A percentile compares a stretch with the other conserved stretches of the same genome.
Evolutionary conservation across 2,888 invertebrate genomes (phyloP).

Genomic region (Mantis religiosa): DNA sequence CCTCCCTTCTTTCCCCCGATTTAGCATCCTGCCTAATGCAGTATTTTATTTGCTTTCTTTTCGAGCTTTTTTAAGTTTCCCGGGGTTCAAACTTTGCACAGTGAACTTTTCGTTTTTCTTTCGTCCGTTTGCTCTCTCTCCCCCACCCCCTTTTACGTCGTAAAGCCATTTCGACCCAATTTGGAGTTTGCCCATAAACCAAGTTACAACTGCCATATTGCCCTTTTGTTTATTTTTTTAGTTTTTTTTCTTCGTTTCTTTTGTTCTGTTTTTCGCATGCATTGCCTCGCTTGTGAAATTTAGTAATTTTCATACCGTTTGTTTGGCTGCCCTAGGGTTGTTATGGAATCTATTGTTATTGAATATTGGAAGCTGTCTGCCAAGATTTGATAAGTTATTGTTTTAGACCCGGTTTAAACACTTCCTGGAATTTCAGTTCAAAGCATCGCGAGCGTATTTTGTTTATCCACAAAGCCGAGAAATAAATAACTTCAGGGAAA

Average conservation of each 20-base stretch:
- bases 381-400: too few relatives aligned
- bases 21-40: not conserved
- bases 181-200: not conserved
- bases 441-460: too few relatives aligned
- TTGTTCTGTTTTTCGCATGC: not conserved
- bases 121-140: not conserved
- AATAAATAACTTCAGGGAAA: too few relatives aligned
- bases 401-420: too few relatives aligned
- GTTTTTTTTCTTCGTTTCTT: not conserved
- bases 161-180: not conserved
- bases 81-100: not conserved
- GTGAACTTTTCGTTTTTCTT: not conserved
- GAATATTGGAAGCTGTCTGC: not conserved
- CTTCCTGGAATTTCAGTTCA: too few relatives aligned
- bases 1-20: not conserved
- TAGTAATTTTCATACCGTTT: not conserved
- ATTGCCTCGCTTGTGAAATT: not conserved
- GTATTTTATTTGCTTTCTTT: not conserved
- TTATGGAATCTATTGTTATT: not conserved
- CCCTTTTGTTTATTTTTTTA: not conserved
- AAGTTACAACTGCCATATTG: not conserved
- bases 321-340: not conserved
- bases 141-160: not conserved
- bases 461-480: too few relatives aligned
- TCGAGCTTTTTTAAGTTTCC: not conserved